Percentiles rank a stretch among this genome's conserved stretches.
These are phyloP conservation scores for Casuarius casuarius DNA, from an alignment of 2,113 vertebrate genomes.

Conservation along the genomic window DNA sequence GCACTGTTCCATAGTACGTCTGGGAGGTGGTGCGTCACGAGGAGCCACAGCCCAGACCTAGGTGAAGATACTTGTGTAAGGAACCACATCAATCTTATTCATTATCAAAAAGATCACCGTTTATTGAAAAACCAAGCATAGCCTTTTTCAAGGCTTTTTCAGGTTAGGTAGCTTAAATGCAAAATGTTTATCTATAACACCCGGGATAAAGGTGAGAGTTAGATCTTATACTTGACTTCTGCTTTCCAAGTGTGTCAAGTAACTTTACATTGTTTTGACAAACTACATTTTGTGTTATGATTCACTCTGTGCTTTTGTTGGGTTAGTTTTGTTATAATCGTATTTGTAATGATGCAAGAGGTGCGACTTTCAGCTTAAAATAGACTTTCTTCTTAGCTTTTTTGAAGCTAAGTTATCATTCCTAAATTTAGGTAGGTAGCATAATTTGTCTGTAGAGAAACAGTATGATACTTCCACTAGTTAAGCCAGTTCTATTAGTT, in stretches of 20 bases:
- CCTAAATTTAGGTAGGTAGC: not conserved
- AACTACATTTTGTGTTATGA: not conserved
- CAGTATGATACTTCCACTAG: not conserved
- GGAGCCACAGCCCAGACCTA: not conserved
- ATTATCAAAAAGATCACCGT: not conserved
- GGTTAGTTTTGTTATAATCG: not conserved
- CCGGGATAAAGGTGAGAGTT: not conserved
- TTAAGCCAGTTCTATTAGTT: not conserved
- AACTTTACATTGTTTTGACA: not conserved
- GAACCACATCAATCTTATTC: not conserved
- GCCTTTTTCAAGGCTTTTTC: not conserved
- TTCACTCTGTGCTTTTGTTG: not conserved
- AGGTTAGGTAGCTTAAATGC: not conserved
- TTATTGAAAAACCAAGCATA: not conserved
- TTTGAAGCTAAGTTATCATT: not conserved
- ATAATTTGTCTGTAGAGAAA: not conserved
- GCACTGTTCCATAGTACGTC: not conserved
- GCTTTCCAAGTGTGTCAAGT: not conserved
- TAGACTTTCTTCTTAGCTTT: not conserved
- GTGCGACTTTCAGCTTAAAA: not conserved
- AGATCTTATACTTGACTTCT: not conserved
- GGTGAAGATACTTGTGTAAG: rapidly evolving
- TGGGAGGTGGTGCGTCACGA: not conserved
- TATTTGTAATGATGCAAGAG: not conserved
- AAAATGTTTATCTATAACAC: not conserved